phyloP scores from a whole-genome alignment of 2,888 invertebrate genomes.

The Clanis bilineata region DNA sequence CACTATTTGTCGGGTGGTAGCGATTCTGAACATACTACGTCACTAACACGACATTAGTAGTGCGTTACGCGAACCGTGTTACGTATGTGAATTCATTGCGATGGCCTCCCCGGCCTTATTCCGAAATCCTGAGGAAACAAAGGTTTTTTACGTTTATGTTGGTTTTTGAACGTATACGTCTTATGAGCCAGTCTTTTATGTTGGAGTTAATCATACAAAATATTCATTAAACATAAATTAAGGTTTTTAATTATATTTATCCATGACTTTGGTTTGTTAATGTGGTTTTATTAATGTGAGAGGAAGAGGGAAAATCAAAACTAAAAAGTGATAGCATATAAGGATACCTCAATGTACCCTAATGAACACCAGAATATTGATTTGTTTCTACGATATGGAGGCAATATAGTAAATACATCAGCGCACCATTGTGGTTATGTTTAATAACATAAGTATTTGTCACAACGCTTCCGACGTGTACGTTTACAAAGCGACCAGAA shows the following conservation, averaged over 20 bases:
- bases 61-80: conserved; percentile 28
- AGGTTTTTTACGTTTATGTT: neutral
- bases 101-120: conserved; percentile 21
- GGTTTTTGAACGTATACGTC: neutral
- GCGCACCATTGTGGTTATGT: neutral
- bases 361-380: no score
- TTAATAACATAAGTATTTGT: conserved; percentile 5
- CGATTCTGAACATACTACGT: conserved; percentile 21
- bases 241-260: no score
- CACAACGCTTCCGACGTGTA: conserved; percentile 4
- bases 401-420: neutral
- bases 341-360: no score
- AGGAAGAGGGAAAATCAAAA: no score
- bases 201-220: no score
- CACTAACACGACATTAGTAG: conserved; percentile 28
- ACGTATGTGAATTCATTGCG: conserved; percentile 25
- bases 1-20: conserved; percentile 22
- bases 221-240: no score
- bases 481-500: conserved; percentile 28
- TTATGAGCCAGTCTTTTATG: no score
- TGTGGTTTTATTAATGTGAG: no score
- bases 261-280: no score
- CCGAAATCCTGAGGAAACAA: neutral
- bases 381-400: no score
- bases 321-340: no score